Percentiles rank a stretch among this genome's conserved stretches.
phyloP scores from a whole-genome alignment of 2,888 invertebrate genomes.

The Lagria hirta region DNA sequence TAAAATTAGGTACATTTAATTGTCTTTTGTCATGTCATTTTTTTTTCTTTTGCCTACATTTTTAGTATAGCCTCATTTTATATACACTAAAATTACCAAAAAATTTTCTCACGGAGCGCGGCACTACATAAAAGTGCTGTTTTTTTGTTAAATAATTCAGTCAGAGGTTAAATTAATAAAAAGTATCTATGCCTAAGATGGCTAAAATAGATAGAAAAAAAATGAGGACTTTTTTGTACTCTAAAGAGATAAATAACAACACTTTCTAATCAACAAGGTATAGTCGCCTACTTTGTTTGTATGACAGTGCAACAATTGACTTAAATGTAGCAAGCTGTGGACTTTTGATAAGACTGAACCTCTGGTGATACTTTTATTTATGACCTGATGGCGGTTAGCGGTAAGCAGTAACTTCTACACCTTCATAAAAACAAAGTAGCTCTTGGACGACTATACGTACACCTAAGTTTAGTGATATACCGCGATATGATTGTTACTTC shows the following conservation, averaged over 20 bases:
- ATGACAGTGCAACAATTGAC: too few relatives aligned
- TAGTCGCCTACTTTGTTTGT: too few relatives aligned
- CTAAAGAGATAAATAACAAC: slow-evolving; percentile 46
- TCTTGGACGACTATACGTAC: too few relatives aligned
- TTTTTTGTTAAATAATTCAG: slow-evolving; percentile 39
- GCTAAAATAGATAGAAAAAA: background rate
- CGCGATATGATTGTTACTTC: slow-evolving; percentile 52
- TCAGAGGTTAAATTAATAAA: slow-evolving; percentile 24
- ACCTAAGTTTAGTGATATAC: slow-evolving; percentile 45
- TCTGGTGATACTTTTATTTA: too few relatives aligned
- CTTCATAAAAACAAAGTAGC: too few relatives aligned
- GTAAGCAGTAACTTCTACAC: too few relatives aligned
- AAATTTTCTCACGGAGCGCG: slow-evolving; percentile 39
- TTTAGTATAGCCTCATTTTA: slow-evolving; percentile 34
- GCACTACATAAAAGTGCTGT: slow-evolving; percentile 16
- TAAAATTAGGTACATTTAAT: slow-evolving; percentile 51
- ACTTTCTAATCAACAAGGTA: too few relatives aligned
- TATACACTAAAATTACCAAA: slow-evolving; percentile 30
- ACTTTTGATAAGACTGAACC: too few relatives aligned
- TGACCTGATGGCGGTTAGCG: too few relatives aligned
- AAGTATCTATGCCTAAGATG: background rate
- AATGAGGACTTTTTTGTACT: slow-evolving; percentile 48
- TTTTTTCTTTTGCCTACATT: slow-evolving; percentile 27
- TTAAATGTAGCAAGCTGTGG: too few relatives aligned
- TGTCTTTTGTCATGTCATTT: slow-evolving; percentile 44